Evolutionary conservation across 2,113 vertebrate genomes (phyloP), one percentile per base, ranked within the genome.

Genomic region (Arothron firmamentum): DNA sequence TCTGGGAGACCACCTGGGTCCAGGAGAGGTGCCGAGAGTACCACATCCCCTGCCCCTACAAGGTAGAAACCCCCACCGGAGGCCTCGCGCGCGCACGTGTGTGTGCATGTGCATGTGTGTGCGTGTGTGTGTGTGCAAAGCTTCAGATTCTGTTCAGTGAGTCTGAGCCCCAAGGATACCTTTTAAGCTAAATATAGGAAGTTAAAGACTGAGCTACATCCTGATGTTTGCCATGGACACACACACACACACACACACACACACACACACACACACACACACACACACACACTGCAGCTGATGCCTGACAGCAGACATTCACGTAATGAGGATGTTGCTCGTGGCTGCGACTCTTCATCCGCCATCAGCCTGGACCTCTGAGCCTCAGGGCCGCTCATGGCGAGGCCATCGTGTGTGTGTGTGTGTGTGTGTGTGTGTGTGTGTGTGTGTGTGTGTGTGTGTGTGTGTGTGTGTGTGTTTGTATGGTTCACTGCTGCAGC

Each of bases 1-100:
- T 93, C 49, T 99, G 97, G 97, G 96, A 99, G 90, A 96, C 93
- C 3, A 98, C 93, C 0, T 99, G 97, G 97, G 90, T 99, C 52
- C 95, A 97, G 75, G 95, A 97, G 62, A 91, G 87, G 49, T 99
- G 97, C 76, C 81, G 92, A 10, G 92, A 98, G n/a, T 98, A 98
- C 76, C 97, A 99, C 90, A 98, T 98, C 79, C 97, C 97, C 1
- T 99, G 97, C 23, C 96, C 96, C 0, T 94, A 90, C 75, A 93
- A 96, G 96, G 96, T 99, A 82, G 57, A 23, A 3, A 17, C 1
- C 1, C 15, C 4, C 0, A 1, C 59, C 43, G 8, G 42, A 43
- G 42, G 10, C 10, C 15, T 10, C 8, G 42, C 8, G 42, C 8
- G 42, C 8, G 42, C 8, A 7, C 8, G 42, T 43, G 42, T 43